phyloP scores from a whole-genome alignment of 2,113 vertebrate genomes.

The Morone chrysops region DNA sequence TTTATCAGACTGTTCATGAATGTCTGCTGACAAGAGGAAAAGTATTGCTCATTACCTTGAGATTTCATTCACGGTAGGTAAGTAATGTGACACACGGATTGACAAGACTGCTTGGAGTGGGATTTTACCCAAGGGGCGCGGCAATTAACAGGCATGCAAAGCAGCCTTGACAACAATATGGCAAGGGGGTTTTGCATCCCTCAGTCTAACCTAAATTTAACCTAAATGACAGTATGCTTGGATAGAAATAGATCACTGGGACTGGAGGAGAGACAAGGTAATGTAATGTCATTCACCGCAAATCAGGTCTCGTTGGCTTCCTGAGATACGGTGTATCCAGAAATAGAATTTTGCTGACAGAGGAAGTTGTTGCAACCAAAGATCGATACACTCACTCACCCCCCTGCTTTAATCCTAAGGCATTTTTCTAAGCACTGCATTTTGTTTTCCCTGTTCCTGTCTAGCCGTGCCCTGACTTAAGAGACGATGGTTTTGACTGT shows the following conservation, averaged over 20 bases:
- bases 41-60: conserved; percentile 68
- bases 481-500: conserved; percentile 35
- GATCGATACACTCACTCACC: conserved; percentile 75
- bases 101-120: conserved; percentile 48
- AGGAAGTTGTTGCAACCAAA: conserved; percentile 78
- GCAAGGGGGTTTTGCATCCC: conserved; percentile 12
- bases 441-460: conserved; percentile 66
- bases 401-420: conserved; percentile 56
- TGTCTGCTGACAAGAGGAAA: conserved; percentile 60
- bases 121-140: conserved; percentile 53
- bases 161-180: conserved; percentile 53
- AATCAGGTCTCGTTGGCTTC: conserved; percentile 78
- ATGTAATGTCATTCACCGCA: conserved; percentile 71
- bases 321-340: conserved; percentile 70
- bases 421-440: conserved; percentile 71
- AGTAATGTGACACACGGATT: conserved; percentile 65
- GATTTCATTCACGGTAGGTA: conserved; percentile 63
- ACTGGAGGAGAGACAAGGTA: conserved; percentile 56
- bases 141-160: conserved; percentile 67
- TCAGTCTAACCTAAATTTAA: conserved; percentile 53
- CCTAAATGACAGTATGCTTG: conserved; percentile 58
- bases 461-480: conserved; percentile 48
- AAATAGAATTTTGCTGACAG: conserved; percentile 85
- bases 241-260: conserved; percentile 70
- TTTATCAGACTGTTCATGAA: conserved; percentile 34